Base-by-base conservation (phyloP, 2,888 invertebrate genomes). In the Argyresthia goedartella region DNA sequence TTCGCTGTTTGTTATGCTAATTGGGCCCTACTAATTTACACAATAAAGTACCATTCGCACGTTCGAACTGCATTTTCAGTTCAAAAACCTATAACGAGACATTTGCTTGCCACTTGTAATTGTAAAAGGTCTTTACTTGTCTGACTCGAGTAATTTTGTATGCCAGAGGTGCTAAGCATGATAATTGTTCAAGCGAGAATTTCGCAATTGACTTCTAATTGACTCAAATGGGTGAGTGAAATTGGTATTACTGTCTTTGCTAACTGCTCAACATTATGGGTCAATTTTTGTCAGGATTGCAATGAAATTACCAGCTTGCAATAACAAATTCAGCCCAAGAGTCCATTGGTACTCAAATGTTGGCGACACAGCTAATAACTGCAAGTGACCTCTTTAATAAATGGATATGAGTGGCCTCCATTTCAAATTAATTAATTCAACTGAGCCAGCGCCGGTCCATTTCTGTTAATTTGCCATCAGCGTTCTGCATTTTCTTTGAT, bases 1-100 rank as follows among this genome's bases (percentile, higher is more conserved):
- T 35, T 57, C 59, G 56, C 66, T 73, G 75, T 76, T 81, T 81
- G 81, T 76, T 76, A 78, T 76, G 78, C 72, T 79, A 81, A 81
- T 81, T 76, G 73, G 57, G 59, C 62, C 64, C 39, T 60, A 64
- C 69, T 76, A 74, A 81, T 80, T 81, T 80, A 74, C 79, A 80
- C 81, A 78, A 78, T 80, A 81, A 81, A 81, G 81, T 73, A 66
- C 65, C 66, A 52, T 54, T 65, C 61, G 57, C 63, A 64, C 63
- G 63, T 63, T 59, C 61, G 61, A 63, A 64, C 64, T 44, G 25
- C 66, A 60, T 10, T 39, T 33, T 48, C 35, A 35, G 11, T 36
- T 14, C 14, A n/a, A 14, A 60, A 60, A 62, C 63, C 64, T 65
- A 71, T 74, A 79, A 78, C 74, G 73, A 77, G 67, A 59, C 62